Conservation (phyloP, 2,113 vertebrate genomes). For the Chrysemys picta region DNA sequence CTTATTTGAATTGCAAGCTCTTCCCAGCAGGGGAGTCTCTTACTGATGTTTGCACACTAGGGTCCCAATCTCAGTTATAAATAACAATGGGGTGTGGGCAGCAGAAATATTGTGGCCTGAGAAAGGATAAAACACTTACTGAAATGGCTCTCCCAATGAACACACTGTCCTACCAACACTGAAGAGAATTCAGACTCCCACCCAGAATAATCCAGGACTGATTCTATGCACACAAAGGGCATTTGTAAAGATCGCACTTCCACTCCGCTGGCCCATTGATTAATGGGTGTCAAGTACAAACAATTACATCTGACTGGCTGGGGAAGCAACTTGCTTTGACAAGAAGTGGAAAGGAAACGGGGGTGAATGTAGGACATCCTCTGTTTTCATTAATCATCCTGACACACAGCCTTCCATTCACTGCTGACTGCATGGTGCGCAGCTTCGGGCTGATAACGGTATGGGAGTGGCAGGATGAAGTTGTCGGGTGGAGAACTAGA, state of each 20-base stretch:
- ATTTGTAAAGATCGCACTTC: background rate
- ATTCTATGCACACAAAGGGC: too few species aligned
- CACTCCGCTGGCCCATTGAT: background rate
- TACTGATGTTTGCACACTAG: too few species aligned
- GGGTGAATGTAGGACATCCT: background rate
- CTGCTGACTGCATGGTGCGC: background rate
- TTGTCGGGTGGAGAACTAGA: background rate
- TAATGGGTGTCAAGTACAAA: rapidly evolving
- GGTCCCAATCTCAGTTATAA: too few species aligned
- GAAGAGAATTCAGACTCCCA: too few species aligned
- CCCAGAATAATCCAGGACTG: too few species aligned
- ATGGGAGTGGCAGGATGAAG: background rate
- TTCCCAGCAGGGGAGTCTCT: background rate
- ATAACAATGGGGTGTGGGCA: too few species aligned
- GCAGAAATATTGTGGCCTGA: too few species aligned
- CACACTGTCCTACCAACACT: too few species aligned
- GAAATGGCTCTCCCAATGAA: too few species aligned
- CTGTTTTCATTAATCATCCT: background rate
- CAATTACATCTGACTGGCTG: background rate
- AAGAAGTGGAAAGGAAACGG: background rate
- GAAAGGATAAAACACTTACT: too few species aligned
- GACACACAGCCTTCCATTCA: background rate
- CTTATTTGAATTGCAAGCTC: background rate
- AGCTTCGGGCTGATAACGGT: background rate
- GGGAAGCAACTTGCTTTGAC: background rate